Conservation (phyloP, 2,888 invertebrate genomes). For the Diplazon laetatorius region DNA sequence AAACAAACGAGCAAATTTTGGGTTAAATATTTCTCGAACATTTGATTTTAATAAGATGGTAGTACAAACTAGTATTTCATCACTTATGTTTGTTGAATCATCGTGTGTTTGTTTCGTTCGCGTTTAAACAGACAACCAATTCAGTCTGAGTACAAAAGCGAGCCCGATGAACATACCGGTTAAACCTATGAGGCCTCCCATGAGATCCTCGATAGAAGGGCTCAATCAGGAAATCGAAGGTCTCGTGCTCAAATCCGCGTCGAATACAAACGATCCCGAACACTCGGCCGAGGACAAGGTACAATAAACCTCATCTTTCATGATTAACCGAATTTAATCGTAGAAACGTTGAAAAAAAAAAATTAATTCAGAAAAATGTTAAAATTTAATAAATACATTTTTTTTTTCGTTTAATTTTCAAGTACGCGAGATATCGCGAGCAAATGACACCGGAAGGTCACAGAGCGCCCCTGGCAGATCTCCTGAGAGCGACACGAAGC, state of each 20-base stretch:
- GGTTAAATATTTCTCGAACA: no score
- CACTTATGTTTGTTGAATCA: no score
- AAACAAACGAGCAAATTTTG: no score
- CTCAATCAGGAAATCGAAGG: constrained; percentile 94
- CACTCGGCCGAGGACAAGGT: constrained; percentile 86
- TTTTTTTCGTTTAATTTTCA: no score
- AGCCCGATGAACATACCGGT: constrained; percentile 85
- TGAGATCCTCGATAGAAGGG: constrained; percentile 93
- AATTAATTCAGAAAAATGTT: no score
- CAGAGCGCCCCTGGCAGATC: constrained; percentile 91
- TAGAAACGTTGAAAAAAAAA: no score
- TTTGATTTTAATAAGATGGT: no score
- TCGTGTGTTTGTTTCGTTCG: background rate
- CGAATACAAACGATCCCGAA: constrained; percentile 79
- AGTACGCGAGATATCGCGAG: constrained; percentile 81
- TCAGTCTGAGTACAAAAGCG: constrained; percentile 83
- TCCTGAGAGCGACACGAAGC: constrained; percentile 87
- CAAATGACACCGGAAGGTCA: constrained; percentile 93
- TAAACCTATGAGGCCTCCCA: constrained; percentile 86
- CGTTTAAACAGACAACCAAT: constrained; percentile 77
- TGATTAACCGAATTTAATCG: no score
- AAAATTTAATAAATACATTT: no score
- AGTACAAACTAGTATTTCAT: background rate
- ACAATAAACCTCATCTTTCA: constrained; percentile 34
- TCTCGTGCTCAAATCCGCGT: constrained; percentile 86